These are phyloP conservation scores for Clupea harengus DNA, from an alignment of 2,113 vertebrate species.

Conservation along the genomic window DNA sequence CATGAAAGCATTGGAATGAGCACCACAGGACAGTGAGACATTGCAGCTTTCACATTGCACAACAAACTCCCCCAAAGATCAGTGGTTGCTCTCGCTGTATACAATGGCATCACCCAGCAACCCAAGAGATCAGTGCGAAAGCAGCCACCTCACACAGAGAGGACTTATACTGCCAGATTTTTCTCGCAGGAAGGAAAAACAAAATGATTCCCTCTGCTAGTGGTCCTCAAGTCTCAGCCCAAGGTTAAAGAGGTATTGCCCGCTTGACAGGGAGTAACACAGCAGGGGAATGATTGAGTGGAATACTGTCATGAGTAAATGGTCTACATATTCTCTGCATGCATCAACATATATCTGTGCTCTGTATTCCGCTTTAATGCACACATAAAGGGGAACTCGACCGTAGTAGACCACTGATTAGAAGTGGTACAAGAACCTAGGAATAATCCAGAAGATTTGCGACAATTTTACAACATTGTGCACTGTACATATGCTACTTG, in stretches of 20 bases:
- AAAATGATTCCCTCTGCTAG: not conserved
- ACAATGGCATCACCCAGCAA: not conserved
- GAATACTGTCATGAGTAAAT: not conserved
- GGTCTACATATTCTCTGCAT: conserved; percentile 12
- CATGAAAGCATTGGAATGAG: not conserved
- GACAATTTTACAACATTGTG: not conserved
- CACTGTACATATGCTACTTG: not conserved
- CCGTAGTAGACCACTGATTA: not conserved
- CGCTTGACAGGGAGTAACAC: not conserved
- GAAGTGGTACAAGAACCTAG: not conserved
- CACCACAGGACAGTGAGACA: not conserved
- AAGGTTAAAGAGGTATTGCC: conserved; percentile 13
- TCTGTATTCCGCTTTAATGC: not conserved
- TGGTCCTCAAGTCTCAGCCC: not conserved
- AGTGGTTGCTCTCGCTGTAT: not conserved
- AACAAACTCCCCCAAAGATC: not conserved
- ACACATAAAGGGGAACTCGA: not conserved
- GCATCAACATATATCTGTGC: not conserved
- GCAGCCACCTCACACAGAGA: not conserved
- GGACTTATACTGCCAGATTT: not conserved
- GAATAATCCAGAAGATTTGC: not conserved
- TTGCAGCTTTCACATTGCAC: not conserved
- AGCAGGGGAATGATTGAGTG: conserved; percentile 11
- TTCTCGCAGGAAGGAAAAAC: not conserved
- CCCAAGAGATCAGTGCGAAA: not conserved